Percentiles rank a stretch among this genome's conserved stretches.
Conservation (phyloP, 2,113 vertebrate genomes). For the Noturus placidus region DNA sequence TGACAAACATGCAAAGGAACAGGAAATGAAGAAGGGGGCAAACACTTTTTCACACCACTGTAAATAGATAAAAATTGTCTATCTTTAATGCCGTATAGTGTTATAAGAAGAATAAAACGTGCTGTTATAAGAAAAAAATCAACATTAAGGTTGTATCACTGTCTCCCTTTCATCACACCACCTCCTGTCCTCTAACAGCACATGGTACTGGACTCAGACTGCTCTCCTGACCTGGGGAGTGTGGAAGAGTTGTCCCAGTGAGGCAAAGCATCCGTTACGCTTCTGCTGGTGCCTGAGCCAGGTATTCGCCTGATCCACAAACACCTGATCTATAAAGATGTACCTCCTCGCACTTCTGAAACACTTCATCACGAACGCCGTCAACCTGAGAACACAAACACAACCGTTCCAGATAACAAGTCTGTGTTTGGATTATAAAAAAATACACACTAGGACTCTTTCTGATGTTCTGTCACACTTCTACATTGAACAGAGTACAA, state of each 20-base stretch:
- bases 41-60: no score
- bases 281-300: constrained; percentile 76
- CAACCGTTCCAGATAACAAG: not conserved
- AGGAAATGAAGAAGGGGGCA: no score
- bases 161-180: not conserved
- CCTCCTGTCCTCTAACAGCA: not conserved
- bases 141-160: not conserved
- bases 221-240: constrained; percentile 72
- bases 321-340: constrained; percentile 54
- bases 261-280: constrained; percentile 73
- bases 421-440: not conserved
- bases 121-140: not conserved
- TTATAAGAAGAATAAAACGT: not conserved
- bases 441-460: not conserved
- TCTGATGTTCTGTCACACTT: not conserved
- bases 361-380: constrained; percentile 84
- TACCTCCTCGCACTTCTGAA: constrained; percentile 62
- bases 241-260: constrained; percentile 76
- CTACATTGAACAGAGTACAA: not conserved
- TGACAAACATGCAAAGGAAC: no score
- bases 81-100: no score
- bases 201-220: not conserved
- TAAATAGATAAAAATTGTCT: no score
- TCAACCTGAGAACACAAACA: constrained; percentile 71
- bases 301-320: constrained; percentile 66